A percentile compares a stretch with the other conserved stretches of the same genome.
Conservation (phyloP, 2,888 invertebrate species). For the Girardia tigrina region DNA sequence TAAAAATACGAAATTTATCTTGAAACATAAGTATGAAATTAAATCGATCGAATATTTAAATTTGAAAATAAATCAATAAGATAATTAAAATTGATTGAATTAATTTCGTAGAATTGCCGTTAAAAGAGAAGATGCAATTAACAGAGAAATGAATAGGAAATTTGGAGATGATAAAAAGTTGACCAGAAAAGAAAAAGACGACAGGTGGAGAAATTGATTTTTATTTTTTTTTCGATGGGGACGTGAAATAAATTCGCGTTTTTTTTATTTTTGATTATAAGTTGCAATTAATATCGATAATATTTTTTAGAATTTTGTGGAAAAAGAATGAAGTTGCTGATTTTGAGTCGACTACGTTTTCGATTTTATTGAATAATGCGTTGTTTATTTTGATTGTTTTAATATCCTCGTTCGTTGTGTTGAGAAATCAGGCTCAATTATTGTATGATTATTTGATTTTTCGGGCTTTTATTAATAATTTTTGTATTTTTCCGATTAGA, state of each 20-base stretch:
- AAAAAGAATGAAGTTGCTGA: slow-evolving; percentile 99
- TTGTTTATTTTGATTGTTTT: slow-evolving; percentile 82
- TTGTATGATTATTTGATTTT: slow-evolving; percentile 2
- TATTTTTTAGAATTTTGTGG: slow-evolving; percentile 68
- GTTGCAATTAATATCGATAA: too few relatives aligned
- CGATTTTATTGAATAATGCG: slow-evolving; percentile 97
- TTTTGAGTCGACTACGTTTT: slow-evolving; percentile 92
- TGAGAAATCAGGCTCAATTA: slow-evolving; percentile 65
- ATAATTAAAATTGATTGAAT: not conserved
- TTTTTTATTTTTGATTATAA: too few relatives aligned
- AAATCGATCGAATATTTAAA: not conserved
- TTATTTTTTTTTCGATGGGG: not conserved
- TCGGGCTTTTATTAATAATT: too few relatives aligned
- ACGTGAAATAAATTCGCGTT: not conserved
- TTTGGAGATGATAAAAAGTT: slow-evolving; percentile 54
- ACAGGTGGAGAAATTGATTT: slow-evolving; percentile 56
- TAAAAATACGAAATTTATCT: slow-evolving; percentile 86
- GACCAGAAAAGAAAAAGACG: slow-evolving; percentile 96
- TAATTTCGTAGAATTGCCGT: slow-evolving; percentile 53
- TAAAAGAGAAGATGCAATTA: slow-evolving; percentile 53
- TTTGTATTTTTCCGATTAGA: too few relatives aligned
- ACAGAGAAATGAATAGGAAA: slow-evolving; percentile 52
- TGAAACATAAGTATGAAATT: slow-evolving; percentile 64
- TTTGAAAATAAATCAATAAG: not conserved
- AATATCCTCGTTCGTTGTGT: slow-evolving; percentile 77